phyloP scores from a whole-genome alignment of 2,888 invertebrate genomes.

The Charanyca ferruginea region DNA sequence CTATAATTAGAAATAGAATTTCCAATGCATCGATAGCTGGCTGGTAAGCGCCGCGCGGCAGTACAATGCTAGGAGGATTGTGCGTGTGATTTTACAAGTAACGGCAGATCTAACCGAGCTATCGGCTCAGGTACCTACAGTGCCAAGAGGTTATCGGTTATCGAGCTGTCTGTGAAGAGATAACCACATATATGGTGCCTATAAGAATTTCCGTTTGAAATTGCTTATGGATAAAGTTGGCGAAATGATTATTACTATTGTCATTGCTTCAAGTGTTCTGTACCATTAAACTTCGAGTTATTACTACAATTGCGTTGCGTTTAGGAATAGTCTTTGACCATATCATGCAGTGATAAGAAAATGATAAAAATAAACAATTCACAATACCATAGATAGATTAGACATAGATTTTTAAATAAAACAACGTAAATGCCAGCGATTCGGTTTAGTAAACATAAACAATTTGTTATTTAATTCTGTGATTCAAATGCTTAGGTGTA shows the following conservation, averaged over 20 bases:
- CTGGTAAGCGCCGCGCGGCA: slow-evolving; percentile 64
- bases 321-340: background rate
- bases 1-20: slow-evolving; percentile 67
- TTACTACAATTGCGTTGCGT: slow-evolving; percentile 5
- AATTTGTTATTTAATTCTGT: slow-evolving; percentile 61
- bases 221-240: slow-evolving; percentile 50
- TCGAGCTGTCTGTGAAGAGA: slow-evolving; percentile 77
- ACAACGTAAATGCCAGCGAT: slow-evolving; percentile 3
- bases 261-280: slow-evolving; percentile 23
- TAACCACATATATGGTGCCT: slow-evolving; percentile 66
- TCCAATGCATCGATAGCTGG: slow-evolving; percentile 66
- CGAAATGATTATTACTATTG: slow-evolving; percentile 43
- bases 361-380: background rate
- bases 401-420: slow-evolving; percentile 2
- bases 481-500: slow-evolving; percentile 66
- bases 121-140: slow-evolving; percentile 79
- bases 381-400: background rate
- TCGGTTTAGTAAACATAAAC: slow-evolving; percentile 34
- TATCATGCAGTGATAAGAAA: background rate
- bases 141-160: slow-evolving; percentile 86
- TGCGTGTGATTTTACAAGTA: slow-evolving; percentile 85
- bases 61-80: slow-evolving; percentile 78
- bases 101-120: slow-evolving; percentile 86
- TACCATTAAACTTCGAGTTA: background rate
- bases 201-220: slow-evolving; percentile 68